A percentile compares a stretch with the other conserved stretches of the same genome.
phyloP scores from a whole-genome alignment of 2,113 vertebrate species.

The Coryphaenoides rupestris region DNA sequence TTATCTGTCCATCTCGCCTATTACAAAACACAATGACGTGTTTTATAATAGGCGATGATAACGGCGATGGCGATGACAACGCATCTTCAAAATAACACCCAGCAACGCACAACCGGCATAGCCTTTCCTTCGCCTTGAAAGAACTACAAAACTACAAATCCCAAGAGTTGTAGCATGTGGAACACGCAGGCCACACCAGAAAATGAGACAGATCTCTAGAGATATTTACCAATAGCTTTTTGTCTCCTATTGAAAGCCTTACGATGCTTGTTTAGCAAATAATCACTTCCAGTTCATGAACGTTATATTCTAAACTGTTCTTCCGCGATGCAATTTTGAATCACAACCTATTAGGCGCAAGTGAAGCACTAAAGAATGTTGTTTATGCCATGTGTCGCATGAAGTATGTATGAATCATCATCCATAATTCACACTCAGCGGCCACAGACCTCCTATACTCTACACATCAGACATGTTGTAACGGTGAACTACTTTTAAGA shows the following conservation, averaged over 20 bases:
- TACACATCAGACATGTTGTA: constrained; percentile 16
- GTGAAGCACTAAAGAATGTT: constrained; percentile 15
- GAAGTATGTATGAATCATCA: constrained; percentile 57
- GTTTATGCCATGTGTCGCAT: constrained; percentile 43
- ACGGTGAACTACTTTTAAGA: constrained; percentile 22
- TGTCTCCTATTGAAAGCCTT: constrained; percentile 11
- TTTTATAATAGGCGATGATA: too few relatives aligned
- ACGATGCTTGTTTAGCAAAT: constrained; percentile 17
- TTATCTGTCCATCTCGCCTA: neutral
- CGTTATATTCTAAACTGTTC: neutral
- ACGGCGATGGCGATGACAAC: neutral
- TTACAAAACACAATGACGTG: neutral
- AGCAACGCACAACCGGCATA: neutral
- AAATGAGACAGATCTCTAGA: constrained; percentile 34
- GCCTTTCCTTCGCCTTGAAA: constrained; percentile 8
- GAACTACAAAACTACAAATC: constrained; percentile 34
- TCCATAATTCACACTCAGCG: constrained; percentile 57
- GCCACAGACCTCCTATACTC: constrained; percentile 27
- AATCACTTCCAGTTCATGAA: constrained; percentile 17
- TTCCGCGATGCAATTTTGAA: neutral
- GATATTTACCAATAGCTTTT: constrained; percentile 36
- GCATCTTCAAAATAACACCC: neutral
- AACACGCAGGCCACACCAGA: constrained; percentile 6
- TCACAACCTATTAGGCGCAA: neutral
- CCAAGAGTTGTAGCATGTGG: constrained; percentile 6